Evolutionary conservation across 2,888 invertebrate species (phyloP).

Genomic region (Anoplius nigerrimus): DNA sequence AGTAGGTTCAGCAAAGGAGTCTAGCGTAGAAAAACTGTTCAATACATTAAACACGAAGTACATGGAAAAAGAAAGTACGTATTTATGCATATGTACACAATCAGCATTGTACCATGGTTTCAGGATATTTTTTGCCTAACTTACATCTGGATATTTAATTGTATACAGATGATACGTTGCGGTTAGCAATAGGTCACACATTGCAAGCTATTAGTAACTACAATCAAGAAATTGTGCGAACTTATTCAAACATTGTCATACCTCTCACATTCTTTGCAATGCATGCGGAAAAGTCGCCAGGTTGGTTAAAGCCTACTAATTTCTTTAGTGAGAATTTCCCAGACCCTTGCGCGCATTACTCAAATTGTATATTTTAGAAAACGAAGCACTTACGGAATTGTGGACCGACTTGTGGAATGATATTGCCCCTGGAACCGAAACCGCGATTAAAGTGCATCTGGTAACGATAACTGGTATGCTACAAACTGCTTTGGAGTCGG

Average conservation of each 20-base stretch:
- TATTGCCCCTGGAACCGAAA: constrained; percentile 90
- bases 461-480: constrained; percentile 83
- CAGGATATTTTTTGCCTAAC: constrained; percentile 22
- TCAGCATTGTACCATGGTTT: neutral
- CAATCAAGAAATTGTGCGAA: constrained; percentile 88
- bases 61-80: constrained; percentile 80
- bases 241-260: constrained; percentile 84
- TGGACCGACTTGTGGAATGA: constrained; percentile 95
- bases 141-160: constrained; percentile 22
- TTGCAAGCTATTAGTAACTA: constrained; percentile 89
- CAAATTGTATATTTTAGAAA: constrained; percentile 53
- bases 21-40: constrained; percentile 81
- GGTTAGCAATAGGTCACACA: constrained; percentile 84
- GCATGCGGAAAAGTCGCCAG: constrained; percentile 86
- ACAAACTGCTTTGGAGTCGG: constrained; percentile 85
- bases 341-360: no score
- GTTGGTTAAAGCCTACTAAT: constrained; percentile 60
- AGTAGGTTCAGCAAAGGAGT: constrained; percentile 87
- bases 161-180: constrained; percentile 82
- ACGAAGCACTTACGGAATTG: constrained; percentile 80
- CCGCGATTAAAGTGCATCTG: constrained; percentile 86
- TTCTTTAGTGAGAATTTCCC: neutral
- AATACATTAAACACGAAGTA: constrained; percentile 81
- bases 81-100: neutral
- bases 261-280: constrained; percentile 93